Evolutionary conservation across 2,113 vertebrate genomes (phyloP), one percentile per base, ranked within the genome.

Genomic region (Hypanus sabinus): DNA sequence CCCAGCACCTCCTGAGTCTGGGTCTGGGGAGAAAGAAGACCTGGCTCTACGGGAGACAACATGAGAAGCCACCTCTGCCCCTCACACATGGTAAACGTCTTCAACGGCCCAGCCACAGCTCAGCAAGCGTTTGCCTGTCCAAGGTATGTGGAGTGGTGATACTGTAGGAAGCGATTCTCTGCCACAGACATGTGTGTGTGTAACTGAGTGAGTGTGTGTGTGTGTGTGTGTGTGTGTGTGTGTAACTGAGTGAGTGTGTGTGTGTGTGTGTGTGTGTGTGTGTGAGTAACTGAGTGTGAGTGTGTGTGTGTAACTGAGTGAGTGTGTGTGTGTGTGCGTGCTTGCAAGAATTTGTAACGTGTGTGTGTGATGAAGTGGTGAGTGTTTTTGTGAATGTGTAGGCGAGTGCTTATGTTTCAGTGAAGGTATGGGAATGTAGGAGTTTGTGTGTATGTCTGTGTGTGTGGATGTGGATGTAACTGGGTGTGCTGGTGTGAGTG

Each of bases 51-150:
- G 18, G 36, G 20, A n/a, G 1, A 2, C 68, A 27, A 5, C 10
- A 27, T 9, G 3, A 75, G 9, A 94, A 93, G 80, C 93, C 94
- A 57, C 76, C 96, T 10, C 5, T 55, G 88, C 71, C 81, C 16
- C 95, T 83, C 57, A 94, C 94, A 77, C 0, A 5, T 94, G 94
- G 95, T 95, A 95, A 68, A 92, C 60, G 91, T 94, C 94, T 94
- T 33, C 94, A 96, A 87, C 36, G 95, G 93, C 94, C 94, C 30
- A 55, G 20, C 18, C 9, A 18, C 36, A 11, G 46, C 70, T 1
- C 68, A 46, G 38, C 38, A 10, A 55, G 30, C 2, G 5, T 7
- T 22, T 10, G 68, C 24, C 20, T 9, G 22, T 38, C 68, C 36
- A 73, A 75, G 91, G 91, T 93, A 75, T 24, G 91, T n/a, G 70